phyloP scores from a whole-genome alignment of 2,888 invertebrate species.

The Drepana falcataria region DNA sequence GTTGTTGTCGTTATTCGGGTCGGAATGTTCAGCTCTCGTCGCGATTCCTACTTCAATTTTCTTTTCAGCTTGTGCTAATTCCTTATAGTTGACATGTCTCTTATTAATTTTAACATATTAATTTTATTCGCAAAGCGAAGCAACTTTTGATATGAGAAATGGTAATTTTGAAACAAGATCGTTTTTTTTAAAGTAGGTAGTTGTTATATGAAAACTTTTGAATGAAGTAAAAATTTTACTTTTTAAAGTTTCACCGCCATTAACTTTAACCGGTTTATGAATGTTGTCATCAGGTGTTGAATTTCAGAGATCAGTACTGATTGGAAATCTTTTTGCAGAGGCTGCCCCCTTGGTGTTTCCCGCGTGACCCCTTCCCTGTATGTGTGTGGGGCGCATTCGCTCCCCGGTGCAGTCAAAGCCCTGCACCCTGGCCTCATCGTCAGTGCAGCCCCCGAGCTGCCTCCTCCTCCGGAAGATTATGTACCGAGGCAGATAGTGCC shows the following conservation, averaged over 20 bases:
- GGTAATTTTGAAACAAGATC: background rate
- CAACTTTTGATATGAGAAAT: too few species aligned
- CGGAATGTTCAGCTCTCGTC: conserved; percentile 29
- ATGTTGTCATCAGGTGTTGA: too few species aligned
- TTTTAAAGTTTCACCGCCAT: too few species aligned
- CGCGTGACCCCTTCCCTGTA: conserved; percentile 86
- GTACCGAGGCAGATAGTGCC: conserved; percentile 83
- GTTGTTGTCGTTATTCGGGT: conserved; percentile 46
- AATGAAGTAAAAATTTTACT: too few species aligned
- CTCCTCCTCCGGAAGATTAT: conserved; percentile 81
- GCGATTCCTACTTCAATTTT: conserved; percentile 20
- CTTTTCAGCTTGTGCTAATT: conserved; percentile 8
- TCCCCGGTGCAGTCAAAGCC: conserved; percentile 82
- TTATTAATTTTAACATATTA: conserved; percentile 5
- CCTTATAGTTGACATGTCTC: conserved; percentile 6
- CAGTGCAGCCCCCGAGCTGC: conserved; percentile 90
- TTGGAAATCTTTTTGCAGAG: conserved; percentile 41
- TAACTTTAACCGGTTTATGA: too few species aligned
- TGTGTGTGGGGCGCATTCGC: conserved; percentile 88
- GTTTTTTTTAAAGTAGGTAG: too few species aligned
- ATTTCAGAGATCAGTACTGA: background rate
- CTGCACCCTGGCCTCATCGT: conserved; percentile 87
- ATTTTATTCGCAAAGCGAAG: too few species aligned
- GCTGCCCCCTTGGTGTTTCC: conserved; percentile 80
- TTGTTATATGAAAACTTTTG: too few species aligned